Evolutionary conservation across 2,888 invertebrate genomes (phyloP).

Genomic region (Pycnomerus fuliginosus): DNA sequence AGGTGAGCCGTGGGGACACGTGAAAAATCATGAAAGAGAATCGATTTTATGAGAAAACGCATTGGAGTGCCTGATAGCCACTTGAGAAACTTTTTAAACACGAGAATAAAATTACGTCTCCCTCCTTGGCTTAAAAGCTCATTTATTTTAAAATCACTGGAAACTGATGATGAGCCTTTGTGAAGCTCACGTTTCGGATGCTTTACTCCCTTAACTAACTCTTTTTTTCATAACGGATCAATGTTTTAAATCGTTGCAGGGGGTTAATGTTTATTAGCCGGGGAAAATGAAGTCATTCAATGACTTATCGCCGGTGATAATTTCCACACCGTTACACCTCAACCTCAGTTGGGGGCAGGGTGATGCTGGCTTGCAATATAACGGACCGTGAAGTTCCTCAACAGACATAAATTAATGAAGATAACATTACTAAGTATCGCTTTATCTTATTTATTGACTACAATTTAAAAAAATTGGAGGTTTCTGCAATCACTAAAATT

Average conservation of each 20-base stretch:
- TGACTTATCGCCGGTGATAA: constrained; percentile 51
- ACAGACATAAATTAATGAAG: too few species aligned
- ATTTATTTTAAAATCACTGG: constrained; percentile 44
- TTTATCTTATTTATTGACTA: too few species aligned
- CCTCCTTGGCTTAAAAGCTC: constrained; percentile 28
- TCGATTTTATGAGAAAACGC: too few species aligned
- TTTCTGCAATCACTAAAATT: too few species aligned
- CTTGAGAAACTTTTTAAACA: constrained; percentile 8
- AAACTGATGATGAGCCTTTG: constrained; percentile 45
- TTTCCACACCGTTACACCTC: constrained; percentile 51
- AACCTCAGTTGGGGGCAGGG: constrained; percentile 39
- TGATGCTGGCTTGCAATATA: constrained; percentile 15
- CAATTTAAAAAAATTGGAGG: too few species aligned
- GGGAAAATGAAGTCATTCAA: constrained; percentile 47
- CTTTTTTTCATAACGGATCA: constrained; percentile 23
- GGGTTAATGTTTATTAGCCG: constrained; percentile 43
- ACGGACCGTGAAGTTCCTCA: too few species aligned
- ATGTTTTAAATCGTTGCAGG: constrained; percentile 25
- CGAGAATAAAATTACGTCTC: constrained; percentile 18
- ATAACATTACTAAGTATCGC: too few species aligned
- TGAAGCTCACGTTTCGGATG: constrained; percentile 35
- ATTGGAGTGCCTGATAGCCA: too few species aligned
- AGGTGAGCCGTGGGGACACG: constrained; percentile 20
- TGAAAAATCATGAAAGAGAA: too few species aligned
- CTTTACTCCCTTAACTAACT: constrained; percentile 46